phyloP scores from a whole-genome alignment of 2,113 vertebrate species.

The Platysteira castanea region DNA sequence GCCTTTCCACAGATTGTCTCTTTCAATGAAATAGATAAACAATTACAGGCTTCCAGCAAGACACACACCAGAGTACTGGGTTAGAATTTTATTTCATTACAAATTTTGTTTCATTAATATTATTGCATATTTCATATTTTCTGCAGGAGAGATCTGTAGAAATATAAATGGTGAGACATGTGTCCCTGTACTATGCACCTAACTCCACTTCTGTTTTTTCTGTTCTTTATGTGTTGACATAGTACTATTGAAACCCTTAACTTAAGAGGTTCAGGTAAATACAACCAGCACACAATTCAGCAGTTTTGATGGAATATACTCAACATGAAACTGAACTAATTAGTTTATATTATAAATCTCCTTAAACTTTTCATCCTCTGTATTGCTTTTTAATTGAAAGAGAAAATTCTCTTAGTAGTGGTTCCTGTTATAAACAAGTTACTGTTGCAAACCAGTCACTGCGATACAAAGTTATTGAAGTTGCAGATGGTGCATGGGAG shows the following conservation, averaged over 20 bases:
- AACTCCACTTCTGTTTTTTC: neutral
- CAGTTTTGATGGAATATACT: neutral
- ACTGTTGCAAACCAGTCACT: no score
- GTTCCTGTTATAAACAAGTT: no score
- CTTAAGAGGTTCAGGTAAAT: neutral
- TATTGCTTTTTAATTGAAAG: neutral
- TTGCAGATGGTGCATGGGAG: no score
- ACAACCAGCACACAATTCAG: neutral
- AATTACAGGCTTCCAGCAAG: neutral
- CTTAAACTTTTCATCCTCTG: accelerated
- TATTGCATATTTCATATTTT: neutral
- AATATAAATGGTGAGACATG: neutral
- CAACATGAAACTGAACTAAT: neutral
- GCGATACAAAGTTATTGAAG: no score
- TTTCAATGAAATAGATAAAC: neutral
- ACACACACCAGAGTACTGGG: no score
- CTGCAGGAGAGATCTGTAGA: neutral
- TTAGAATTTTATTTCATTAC: neutral
- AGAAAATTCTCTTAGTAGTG: neutral
- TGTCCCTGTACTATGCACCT: neutral
- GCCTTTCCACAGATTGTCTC: neutral
- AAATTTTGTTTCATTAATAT: neutral
- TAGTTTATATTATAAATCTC: neutral
- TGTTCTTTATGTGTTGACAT: neutral
- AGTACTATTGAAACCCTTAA: neutral